Conservation (phyloP, 2,888 invertebrate genomes). For the Ophion ventricosus region DNA sequence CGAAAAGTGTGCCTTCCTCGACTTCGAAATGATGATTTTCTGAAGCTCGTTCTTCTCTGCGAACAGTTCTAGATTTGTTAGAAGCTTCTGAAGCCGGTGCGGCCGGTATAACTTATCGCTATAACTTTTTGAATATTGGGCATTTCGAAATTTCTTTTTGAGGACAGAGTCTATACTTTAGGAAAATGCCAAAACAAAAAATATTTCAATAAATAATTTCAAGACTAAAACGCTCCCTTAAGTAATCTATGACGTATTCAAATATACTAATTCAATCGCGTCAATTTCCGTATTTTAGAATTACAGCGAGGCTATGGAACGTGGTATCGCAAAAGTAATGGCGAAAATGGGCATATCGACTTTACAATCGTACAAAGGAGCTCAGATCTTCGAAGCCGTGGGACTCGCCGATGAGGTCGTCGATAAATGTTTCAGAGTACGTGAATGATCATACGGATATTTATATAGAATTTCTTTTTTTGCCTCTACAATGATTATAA, state of each 20-base stretch:
- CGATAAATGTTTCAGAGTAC: slow-evolving; percentile 94
- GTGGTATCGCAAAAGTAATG: slow-evolving; percentile 97
- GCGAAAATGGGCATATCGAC: slow-evolving; percentile 99
- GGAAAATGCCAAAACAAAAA: too few species aligned
- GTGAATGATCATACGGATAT: slow-evolving; percentile 82
- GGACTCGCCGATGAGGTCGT: slow-evolving; percentile 96
- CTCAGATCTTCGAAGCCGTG: slow-evolving; percentile 99
- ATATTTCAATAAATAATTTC: too few species aligned
- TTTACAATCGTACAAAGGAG: slow-evolving; percentile 98
- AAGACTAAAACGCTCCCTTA: too few species aligned
- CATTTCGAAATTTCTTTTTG: too few species aligned
- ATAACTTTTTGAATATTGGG: too few species aligned
- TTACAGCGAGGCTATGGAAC: slow-evolving; percentile 95
- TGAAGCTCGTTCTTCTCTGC: too few species aligned
- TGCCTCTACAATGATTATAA: slow-evolving; percentile 73
- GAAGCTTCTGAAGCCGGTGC: too few species aligned
- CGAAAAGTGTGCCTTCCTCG: too few species aligned
- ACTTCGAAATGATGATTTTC: too few species aligned
- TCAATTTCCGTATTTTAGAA: slow-evolving; percentile 83
- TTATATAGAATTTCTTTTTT: slow-evolving; percentile 1
- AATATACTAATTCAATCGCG: background rate
- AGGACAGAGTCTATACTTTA: too few species aligned
- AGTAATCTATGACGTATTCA: background rate
- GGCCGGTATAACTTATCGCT: too few species aligned
- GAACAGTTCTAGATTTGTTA: too few species aligned